phyloP scores from a whole-genome alignment of 2,797 vertebrate species.

The Yasuhikotakia modesta region DNA sequence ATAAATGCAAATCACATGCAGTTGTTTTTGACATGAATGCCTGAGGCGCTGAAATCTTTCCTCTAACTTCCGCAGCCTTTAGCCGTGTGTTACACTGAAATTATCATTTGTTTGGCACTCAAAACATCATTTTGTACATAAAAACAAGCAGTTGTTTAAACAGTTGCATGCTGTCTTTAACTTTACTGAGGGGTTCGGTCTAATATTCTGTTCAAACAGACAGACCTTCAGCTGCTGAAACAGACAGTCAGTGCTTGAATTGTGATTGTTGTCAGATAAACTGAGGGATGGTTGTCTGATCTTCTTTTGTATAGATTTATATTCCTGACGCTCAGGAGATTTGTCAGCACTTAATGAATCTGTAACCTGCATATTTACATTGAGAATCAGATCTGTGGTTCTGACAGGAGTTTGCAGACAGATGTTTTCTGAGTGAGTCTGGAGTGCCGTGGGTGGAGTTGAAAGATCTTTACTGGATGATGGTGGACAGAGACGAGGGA shows the following conservation, averaged over 20 bases:
- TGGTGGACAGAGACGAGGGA: conserved; percentile 21
- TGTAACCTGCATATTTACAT: conserved; percentile 45
- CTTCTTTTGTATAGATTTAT: conserved; percentile 47
- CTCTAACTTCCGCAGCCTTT: conserved; percentile 18
- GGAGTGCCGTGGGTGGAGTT: conserved; percentile 42
- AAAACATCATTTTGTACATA: too few relatives aligned
- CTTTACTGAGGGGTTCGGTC: too few relatives aligned
- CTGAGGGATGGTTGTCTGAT: conserved; percentile 13
- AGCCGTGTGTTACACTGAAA: too few relatives aligned
- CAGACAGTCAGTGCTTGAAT: not conserved
- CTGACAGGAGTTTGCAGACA: conserved; percentile 8
- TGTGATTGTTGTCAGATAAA: conserved; percentile 4
- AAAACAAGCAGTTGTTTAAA: too few relatives aligned
- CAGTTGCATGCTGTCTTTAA: too few relatives aligned
- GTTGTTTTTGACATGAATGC: conserved; percentile 28
- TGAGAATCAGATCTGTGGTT: conserved; percentile 4
- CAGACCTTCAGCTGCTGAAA: not conserved
- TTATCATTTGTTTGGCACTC: too few relatives aligned
- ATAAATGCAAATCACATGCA: conserved; percentile 38
- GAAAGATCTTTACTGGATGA: conserved; percentile 44
- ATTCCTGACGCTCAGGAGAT: conserved; percentile 23
- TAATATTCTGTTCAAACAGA: too few relatives aligned
- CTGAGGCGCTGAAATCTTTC: too few relatives aligned
- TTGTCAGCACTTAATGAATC: conserved; percentile 35
- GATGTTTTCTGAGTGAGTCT: conserved; percentile 19